A percentile compares a stretch with the other conserved stretches of the same genome.
These are phyloP conservation scores for Rhabdomys dilectus DNA, from an alignment of 2,113 vertebrate species.

Conservation along the genomic window DNA sequence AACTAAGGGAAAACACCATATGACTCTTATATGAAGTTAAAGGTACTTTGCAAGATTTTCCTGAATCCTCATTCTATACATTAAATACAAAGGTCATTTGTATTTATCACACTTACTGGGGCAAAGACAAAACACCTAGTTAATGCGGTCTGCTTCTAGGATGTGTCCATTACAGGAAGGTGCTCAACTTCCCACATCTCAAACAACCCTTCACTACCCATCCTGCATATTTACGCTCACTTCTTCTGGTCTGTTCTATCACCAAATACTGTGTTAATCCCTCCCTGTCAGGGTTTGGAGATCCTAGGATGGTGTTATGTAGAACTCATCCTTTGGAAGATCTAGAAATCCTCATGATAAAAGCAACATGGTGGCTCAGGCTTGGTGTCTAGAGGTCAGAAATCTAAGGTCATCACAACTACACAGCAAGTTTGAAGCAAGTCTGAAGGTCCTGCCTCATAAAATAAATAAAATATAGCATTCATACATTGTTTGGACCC, in stretches of 20 bases:
- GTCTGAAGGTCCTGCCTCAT: not conserved
- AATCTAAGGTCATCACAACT: not conserved
- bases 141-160: not conserved
- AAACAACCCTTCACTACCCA: rapidly evolving
- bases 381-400: not conserved
- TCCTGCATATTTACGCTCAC: not conserved
- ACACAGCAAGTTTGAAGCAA: not conserved
- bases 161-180: not conserved
- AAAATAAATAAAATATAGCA: not conserved
- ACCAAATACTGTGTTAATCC: not conserved
- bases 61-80: not conserved
- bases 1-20: not conserved
- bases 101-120: not conserved
- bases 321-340: not conserved
- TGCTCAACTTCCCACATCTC: not conserved
- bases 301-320: not conserved
- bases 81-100: conserved; percentile 41
- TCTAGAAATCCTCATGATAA: not conserved
- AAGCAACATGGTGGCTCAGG: not conserved
- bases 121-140: not conserved
- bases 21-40: not conserved
- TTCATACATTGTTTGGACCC: not conserved
- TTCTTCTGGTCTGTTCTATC: not conserved
- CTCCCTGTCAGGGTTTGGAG: not conserved
- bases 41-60: conserved; percentile 5